Evolutionary conservation across 1,140 invertebrate genomes (phyloP).

Genomic region (Drosophila repleta): DNA sequence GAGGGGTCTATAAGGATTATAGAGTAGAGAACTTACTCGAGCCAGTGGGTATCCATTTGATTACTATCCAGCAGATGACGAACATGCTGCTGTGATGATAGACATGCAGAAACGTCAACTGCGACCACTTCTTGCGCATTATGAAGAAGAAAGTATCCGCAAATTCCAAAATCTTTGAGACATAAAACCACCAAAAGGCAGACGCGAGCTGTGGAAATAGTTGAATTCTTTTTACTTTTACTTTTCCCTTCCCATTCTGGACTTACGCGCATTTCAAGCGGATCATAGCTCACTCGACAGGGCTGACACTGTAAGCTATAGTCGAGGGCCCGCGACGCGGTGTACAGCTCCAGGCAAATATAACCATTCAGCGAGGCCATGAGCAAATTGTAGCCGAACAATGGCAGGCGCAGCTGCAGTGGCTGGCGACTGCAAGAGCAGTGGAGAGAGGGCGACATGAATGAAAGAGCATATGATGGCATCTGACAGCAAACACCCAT

Average conservation of each 20-base stretch:
- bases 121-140: conserved; percentile 93
- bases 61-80: conserved; percentile 96
- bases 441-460: conserved; percentile 1
- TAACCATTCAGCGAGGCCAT: conserved; percentile 94
- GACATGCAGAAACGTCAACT: conserved; percentile 95
- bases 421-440: conserved; percentile 86
- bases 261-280: conserved; percentile 90
- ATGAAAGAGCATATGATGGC: conserved; percentile 20
- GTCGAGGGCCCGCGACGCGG: conserved; percentile 89
- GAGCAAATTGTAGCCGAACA: conserved; percentile 94
- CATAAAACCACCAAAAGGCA: conserved; percentile 98
- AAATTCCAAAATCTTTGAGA: conserved; percentile 97
- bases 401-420: conserved; percentile 89
- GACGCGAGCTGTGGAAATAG: conserved; percentile 91
- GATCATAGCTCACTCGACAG: conserved; percentile 91
- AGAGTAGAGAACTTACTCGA: conserved; percentile 88
- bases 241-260: background rate
- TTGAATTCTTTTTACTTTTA: too few species aligned
- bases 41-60: conserved; percentile 98
- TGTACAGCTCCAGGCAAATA: conserved; percentile 91
- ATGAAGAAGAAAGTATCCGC: conserved; percentile 97
- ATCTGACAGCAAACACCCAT: background rate
- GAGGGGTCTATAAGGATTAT: background rate
- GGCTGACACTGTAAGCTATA: conserved; percentile 97
- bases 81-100: conserved; percentile 98